Base-by-base conservation (phyloP, 1,140 invertebrate species). In the Hetaerina americana region DNA sequence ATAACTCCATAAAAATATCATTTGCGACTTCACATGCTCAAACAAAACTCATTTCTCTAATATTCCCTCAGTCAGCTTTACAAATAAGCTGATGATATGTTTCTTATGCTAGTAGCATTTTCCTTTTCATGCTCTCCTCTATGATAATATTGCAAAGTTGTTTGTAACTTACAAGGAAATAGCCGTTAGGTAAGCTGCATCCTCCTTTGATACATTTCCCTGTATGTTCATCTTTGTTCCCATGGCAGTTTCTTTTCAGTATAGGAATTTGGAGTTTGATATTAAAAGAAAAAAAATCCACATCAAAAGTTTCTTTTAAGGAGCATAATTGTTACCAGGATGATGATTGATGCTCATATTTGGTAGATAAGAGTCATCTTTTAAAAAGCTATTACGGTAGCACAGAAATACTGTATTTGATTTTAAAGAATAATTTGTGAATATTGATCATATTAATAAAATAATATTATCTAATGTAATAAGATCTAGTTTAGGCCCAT, bases 181-280 rank as follows among this genome's bases (percentile, higher is more conserved):
- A 40, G 31, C 31, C 6, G 31, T 18, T 40, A 40, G 31, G 31
- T 40, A 40, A 18, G 31, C 31, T 40, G 31, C 31, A 40, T 40
- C 31, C 18, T 40, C 18, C 18, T 40, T 18, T 40, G 6, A 6
- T 40, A 40, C 76, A 74, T 87, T 83, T 15, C 72, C 75, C 76
- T 88, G 87, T 3, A 85, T 85, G 76, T 84, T 79, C 6, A 89
- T 80, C 69, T 79, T 79, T 67, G 77, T 77, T 5, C 87, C 87
- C 87, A 88, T 88, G 15, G 86, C 86, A 68, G 85, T 86, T 76
- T 89, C 85, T 77, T 40, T n/a, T 26, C 5, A 73, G 75, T 74
- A 71, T 10, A 73, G 75, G 75, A 77, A 75, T 70, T 28, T 69
- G 68, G 72, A 66, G 6, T 40, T 40, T 6, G 18, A 40, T 40